Evolutionary conservation across 2,113 vertebrate species (phyloP).

Genomic region (Periophthalmodon schlosseri): DNA sequence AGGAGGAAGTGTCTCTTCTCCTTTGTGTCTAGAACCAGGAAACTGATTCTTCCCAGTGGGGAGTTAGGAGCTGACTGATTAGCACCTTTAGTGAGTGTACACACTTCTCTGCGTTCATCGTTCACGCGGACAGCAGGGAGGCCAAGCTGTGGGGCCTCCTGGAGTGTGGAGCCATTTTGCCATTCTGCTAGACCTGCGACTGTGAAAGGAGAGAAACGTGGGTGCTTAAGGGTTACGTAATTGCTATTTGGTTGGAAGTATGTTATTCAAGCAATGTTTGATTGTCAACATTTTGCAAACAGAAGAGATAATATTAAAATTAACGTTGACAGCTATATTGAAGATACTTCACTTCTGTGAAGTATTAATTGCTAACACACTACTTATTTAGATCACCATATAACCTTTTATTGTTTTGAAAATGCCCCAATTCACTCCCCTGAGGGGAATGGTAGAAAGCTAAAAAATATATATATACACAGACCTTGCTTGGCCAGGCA

Average conservation of each 20-base stretch:
- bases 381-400: too few species aligned
- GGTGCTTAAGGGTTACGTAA: not conserved
- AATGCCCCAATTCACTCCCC: too few species aligned
- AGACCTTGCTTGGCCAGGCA: too few species aligned
- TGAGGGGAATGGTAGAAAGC: too few species aligned
- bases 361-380: too few species aligned
- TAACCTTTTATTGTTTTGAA: too few species aligned
- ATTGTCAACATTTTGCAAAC: too few species aligned
- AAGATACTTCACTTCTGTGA: too few species aligned
- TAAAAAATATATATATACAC: too few species aligned
- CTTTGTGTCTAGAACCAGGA: not conserved
- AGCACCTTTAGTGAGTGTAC: slow-evolving; percentile 49
- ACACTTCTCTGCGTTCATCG: slow-evolving; percentile 44
- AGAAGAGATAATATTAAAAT: too few species aligned
- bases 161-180: slow-evolving; percentile 13
- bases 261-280: too few species aligned
- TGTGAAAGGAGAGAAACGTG: not conserved
- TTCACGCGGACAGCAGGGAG: slow-evolving; percentile 46
- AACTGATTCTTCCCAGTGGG: not conserved
- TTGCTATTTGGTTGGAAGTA: not conserved
- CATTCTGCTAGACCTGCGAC: not conserved
- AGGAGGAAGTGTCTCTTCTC: not conserved
- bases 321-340: too few species aligned
- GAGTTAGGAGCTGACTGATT: slow-evolving; percentile 44
- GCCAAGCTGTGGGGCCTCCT: slow-evolving; percentile 20